A percentile compares a stretch with the other conserved stretches of the same genome.
phyloP scores from a whole-genome alignment of 1,140 invertebrate species.

The Drosophila nannoptera region DNA sequence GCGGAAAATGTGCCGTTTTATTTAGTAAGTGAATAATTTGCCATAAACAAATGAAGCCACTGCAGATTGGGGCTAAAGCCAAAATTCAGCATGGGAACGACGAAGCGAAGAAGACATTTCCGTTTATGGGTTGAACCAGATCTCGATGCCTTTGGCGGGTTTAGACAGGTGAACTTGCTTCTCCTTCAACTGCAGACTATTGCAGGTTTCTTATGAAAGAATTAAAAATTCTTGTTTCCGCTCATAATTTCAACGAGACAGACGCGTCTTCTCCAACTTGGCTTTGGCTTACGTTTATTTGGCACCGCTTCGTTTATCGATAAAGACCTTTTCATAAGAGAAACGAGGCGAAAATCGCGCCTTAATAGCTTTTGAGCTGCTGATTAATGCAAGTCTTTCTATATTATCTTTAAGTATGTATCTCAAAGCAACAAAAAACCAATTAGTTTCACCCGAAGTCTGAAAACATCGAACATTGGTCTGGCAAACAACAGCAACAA shows the following conservation, averaged over 20 bases:
- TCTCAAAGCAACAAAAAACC: conserved; percentile 24
- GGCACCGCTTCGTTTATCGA: not conserved
- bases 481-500: conserved; percentile 12
- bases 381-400: conserved; percentile 6
- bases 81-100: not conserved
- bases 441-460: conserved; percentile 45
- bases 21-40: conserved; percentile 18
- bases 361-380: conserved; percentile 2
- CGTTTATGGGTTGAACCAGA: not conserved
- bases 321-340: not conserved
- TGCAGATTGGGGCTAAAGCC: conserved; percentile 4
- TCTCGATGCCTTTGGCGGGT: not conserved
- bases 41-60: conserved; percentile 6
- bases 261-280: too few relatives aligned
- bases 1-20: conserved; percentile 38
- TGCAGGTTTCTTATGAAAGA: too few relatives aligned
- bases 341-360: not conserved
- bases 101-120: not conserved
- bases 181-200: not conserved
- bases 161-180: not conserved
- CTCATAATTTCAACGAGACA: too few relatives aligned
- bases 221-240: too few relatives aligned
- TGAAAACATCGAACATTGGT: conserved; percentile 1
- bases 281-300: not conserved
- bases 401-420: conserved; percentile 7